Percentiles rank a stretch among this genome's conserved stretches.
Evolutionary conservation across 1,140 invertebrate genomes (phyloP).

Genomic region (Cherax quadricarinatus): DNA sequence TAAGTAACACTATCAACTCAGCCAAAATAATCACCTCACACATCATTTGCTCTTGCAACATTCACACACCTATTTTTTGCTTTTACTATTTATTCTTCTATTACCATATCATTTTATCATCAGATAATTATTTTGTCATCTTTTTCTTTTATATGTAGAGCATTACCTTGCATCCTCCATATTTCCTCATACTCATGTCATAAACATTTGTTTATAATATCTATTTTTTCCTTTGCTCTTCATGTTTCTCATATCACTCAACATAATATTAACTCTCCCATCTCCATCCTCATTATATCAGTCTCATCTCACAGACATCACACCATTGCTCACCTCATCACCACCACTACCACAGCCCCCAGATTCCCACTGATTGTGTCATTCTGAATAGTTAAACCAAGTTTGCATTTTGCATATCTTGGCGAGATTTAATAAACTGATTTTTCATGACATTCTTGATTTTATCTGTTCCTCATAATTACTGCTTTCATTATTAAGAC

Average conservation of each 20-base stretch:
- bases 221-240: background rate
- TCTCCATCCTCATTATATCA: background rate
- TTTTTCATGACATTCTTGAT: slow-evolving; percentile 52
- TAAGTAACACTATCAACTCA: slow-evolving; percentile 46
- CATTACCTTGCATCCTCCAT: slow-evolving; percentile 12
- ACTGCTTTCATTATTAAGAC: no score
- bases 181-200: background rate
- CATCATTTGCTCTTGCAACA: slow-evolving; percentile 8
- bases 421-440: slow-evolving; percentile 36
- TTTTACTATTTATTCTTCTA: slow-evolving; percentile 13
- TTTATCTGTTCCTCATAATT: no score
- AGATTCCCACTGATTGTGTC: slow-evolving; percentile 15
- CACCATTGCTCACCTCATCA: slow-evolving; percentile 57
- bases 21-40: slow-evolving; percentile 56
- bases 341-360: slow-evolving; percentile 59
- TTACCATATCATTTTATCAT: background rate
- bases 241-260: slow-evolving; percentile 4
- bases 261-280: background rate
- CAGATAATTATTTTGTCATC: background rate
- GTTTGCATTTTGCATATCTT: slow-evolving; percentile 26
- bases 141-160: slow-evolving; percentile 1
- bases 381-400: slow-evolving; percentile 1
- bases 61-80: slow-evolving; percentile 12
- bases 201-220: slow-evolving; percentile 4
- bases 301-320: slow-evolving; percentile 8